Base-by-base conservation (phyloP, 2,888 invertebrate genomes). In the Amiota mariae region DNA sequence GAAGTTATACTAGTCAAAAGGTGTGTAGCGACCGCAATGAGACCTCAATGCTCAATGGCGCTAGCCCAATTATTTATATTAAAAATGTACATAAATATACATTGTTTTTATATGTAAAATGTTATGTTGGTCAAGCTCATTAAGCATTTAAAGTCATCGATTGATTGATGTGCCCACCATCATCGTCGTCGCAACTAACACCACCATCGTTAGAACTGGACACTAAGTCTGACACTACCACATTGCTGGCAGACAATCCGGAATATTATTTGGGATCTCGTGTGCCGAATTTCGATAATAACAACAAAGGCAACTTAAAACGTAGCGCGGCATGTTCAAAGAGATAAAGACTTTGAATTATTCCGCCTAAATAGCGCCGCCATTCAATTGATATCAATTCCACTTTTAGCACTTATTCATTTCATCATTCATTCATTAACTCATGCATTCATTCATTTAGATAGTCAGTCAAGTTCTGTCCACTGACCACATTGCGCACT, bases 201-300 rank as follows among this genome's bases (percentile, higher is more conserved):
- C 54, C 12, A 54, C 54, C 12, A 54, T 3, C 12, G n/a, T n/a
- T 46, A 20, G 1, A 13, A 36, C 63, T 12, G 59, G 59, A 59
- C 59, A 59, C 24, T 20, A 59, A 59, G 59, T 59, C 59, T 59
- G 59, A 24, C 24, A 12, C 4, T n/a, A 63, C 63, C 36, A 36
- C 11, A 73, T 36, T 71, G 74, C 63, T 70, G 67, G 67, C 76
- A 78, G 76, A 76, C 75, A 81, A 79, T 79, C 64, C 75, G 76
- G 75, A 76, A 77, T 77, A 73, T 20, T 20, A 59, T 15, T 75
- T 70, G 71, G 59, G 51, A 48, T 56, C 64, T 46, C 66, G 36
- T 11, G 12, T 2, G 63, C 46, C 18, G 8, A 12, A 70, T n/a
- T 54, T 24, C 47, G 24, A 56, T 20, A 49, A 11, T 67, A 61